Evolutionary conservation across 2,113 vertebrate genomes (phyloP), one percentile per base, ranked within the genome.

Genomic region (Ardeotis arabs): DNA sequence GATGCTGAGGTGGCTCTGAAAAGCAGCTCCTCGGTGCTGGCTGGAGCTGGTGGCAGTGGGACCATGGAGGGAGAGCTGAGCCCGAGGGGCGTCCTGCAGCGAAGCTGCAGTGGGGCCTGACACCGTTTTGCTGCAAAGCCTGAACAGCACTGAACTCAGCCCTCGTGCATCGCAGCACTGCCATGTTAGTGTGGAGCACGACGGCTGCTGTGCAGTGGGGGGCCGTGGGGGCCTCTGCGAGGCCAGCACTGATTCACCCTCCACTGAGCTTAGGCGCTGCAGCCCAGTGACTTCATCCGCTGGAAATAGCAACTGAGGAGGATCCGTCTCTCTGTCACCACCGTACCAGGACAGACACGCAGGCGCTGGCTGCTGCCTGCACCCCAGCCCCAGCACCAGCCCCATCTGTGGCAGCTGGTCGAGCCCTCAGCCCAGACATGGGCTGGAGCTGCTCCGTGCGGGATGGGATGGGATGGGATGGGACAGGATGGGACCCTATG

Each of bases 281-380:
- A 90, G 92, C 87, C 72, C 4, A 7, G 52, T 98, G 97, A 97
- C 96, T 96, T 98, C 95, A 97, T 91, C 83, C 11, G 37, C 96
- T 96, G 84, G 93, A 95, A 97, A 98, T 97, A 98, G 96, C 94
- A 90, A 44, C 81, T 22, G 10, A 60, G 90, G 84, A 95, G 84
- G 87, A 86, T 77, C 76, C 7, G 3, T 44, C 73, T 53, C 75
- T 29, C 69, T 77, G 80, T 52, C 83, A n/a, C 80, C 25, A 3
- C 80, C 25, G 1, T 79, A 6, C 70, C 85, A 60, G 0, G 60
- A 12, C 7, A 52, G 64, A 52, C 56, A 55, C 47, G 4, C 74
- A 12, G 79, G 49, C n/a, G 0, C 66, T 33, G 23, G 11, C n/a
- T 25, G 33, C 66, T 50, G 47, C 67, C 49, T 37, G 82, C 14